Conservation (phyloP, 2,113 vertebrate species). For the Grallaria varia region DNA sequence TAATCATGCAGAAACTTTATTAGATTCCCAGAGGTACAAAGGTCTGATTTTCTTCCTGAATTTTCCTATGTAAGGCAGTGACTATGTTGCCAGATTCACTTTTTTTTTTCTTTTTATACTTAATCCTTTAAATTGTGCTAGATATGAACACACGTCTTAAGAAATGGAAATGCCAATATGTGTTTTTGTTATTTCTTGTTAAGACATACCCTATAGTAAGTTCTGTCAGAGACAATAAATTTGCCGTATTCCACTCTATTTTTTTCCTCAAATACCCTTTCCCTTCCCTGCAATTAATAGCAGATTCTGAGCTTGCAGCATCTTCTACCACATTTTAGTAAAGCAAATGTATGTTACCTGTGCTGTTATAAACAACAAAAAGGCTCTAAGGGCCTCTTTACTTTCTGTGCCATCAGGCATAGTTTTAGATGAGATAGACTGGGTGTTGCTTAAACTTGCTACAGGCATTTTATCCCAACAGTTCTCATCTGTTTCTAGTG, state of each 20-base stretch:
- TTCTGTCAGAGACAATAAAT: background rate
- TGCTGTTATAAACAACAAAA: background rate
- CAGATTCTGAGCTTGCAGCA: background rate
- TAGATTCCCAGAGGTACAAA: background rate
- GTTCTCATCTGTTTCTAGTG: conserved; percentile 61
- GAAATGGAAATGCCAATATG: background rate
- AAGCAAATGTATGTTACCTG: conserved; percentile 27
- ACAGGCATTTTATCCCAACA: conserved; percentile 30
- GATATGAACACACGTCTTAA: background rate
- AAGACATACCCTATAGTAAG: background rate
- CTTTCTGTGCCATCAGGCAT: conserved; percentile 8
- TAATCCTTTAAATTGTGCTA: background rate
- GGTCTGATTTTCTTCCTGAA: background rate
- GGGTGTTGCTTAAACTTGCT: conserved; percentile 37
- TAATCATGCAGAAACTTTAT: background rate
- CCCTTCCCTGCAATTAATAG: background rate
- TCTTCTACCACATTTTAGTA: background rate
- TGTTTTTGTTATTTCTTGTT: background rate
- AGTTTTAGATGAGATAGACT: conserved; percentile 4
- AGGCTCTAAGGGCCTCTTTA: background rate
- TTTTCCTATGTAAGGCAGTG: background rate
- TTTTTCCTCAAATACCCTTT: background rate
- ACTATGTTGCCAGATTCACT: background rate
- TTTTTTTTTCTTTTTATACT: background rate
- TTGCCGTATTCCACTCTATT: background rate